Evolutionary conservation across 1,140 invertebrate genomes (phyloP), one percentile per base, ranked within the genome.

Genomic region (Drosophila ohnishii): DNA sequence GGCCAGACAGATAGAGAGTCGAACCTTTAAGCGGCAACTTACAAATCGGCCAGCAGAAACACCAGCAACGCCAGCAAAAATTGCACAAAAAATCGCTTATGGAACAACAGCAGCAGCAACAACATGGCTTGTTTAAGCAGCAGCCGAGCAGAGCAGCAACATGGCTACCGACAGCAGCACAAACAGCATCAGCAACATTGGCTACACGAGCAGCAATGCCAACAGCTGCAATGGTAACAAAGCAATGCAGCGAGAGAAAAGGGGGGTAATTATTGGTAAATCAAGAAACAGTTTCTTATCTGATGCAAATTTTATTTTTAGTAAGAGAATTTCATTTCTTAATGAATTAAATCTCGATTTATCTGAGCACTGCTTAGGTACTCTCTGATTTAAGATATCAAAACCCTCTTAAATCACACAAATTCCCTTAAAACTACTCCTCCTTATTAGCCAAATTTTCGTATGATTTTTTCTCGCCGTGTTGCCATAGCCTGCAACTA

Each of bases 121-220:
- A 69, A 65, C 64, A 69, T 69, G 11, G 30, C 35, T 65, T 67
- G 60, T 67, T 67, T 37, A 50, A 48, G 59, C 60, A 65, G 59
- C 60, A 62, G 57, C 32, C 44, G 32, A 65, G 56, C 56, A 65
- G 40, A 65, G 57, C 59, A 48, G 28, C 61, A 65, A 51, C 65
- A 50, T 47, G 42, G 10, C 14, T 8, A 39, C 59, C 22, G 57
- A 35, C 60, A 47, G 63, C 63, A 61, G 63, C 63, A 35, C 44
- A 59, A 28, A 28, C 22, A 25, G 14, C 16, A 62, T 50, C 47
- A 16, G 34, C 47, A 62, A 53, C 22, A 34, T n/a, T 7, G 13
- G 50, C 32, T 35, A 53, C 50, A 53, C 16, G 14, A 22, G 53
- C 34, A 37, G 32, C 34, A 32, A 60, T 30, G 58, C 56, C 56